These are phyloP conservation scores for Semotilus atromaculatus DNA, from an alignment of 2,797 vertebrate genomes.

Conservation along the genomic window DNA sequence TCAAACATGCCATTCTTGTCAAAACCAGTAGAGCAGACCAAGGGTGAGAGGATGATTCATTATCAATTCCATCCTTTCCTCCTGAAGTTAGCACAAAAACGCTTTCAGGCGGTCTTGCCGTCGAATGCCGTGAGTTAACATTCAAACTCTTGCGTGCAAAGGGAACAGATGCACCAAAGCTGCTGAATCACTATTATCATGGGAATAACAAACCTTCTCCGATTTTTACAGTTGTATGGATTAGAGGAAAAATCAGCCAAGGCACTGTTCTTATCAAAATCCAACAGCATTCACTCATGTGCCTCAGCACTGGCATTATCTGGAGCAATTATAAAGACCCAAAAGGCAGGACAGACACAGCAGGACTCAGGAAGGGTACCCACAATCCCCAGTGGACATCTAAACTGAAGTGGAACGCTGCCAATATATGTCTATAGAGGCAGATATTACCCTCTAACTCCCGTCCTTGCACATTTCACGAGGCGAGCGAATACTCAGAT, in stretches of 20 bases:
- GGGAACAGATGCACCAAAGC: conserved; percentile 2
- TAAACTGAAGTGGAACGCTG: conserved; percentile 3
- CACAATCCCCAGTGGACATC: neutral
- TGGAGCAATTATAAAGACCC: conserved; percentile 30
- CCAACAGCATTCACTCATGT: conserved; percentile 41
- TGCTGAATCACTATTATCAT: conserved; percentile 22
- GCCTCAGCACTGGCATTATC: conserved; percentile 1
- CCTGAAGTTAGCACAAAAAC: conserved; percentile 33
- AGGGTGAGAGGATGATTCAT: conserved; percentile 13
- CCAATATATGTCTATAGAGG: neutral
- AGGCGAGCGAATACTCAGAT: neutral
- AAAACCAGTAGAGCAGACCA: conserved; percentile 23
- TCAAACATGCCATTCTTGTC: conserved; percentile 38
- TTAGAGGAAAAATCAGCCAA: conserved; percentile 44
- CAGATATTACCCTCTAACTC: conserved; percentile 9
- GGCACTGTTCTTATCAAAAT: conserved; percentile 46
- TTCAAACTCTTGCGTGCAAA: neutral
- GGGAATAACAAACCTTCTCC: conserved; percentile 30
- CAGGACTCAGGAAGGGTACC: conserved; percentile 28
- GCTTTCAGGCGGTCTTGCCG: neutral
- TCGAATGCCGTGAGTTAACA: neutral
- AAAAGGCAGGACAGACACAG: conserved; percentile 27
- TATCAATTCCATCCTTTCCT: conserved; percentile 12
- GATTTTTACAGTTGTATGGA: conserved; percentile 31
- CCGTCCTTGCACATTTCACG: conserved; percentile 9